Conservation (phyloP, 2,888 invertebrate species). For the Zaprionus lineosus region DNA sequence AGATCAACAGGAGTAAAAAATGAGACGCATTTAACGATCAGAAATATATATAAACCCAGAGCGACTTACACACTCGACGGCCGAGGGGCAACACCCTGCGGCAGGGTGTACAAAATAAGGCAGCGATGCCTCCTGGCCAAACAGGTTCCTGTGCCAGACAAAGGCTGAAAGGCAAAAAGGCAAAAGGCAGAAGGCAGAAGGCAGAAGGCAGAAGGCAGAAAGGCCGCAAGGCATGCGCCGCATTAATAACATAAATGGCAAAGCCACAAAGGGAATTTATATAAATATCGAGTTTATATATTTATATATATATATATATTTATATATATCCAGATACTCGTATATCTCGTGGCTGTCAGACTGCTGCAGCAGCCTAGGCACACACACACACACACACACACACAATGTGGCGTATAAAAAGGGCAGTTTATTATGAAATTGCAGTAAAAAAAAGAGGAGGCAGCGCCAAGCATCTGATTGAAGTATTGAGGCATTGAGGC, state of each 20-base stretch:
- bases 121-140: conserved; percentile 55
- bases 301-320: conserved; percentile 5
- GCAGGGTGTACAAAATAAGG: conserved; percentile 21
- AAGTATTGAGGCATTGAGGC: conserved; percentile 44
- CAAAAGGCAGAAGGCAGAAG: too few relatives aligned
- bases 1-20: too few relatives aligned
- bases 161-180: too few relatives aligned
- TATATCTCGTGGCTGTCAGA: conserved; percentile 34
- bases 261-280: conserved; percentile 52
- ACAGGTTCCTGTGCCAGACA: conserved; percentile 59
- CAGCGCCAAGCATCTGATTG: conserved; percentile 6
- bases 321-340: conserved; percentile 8
- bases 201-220: too few relatives aligned
- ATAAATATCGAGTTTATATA: too few relatives aligned
- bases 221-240: conserved; percentile 58
- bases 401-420: conserved; percentile 37
- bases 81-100: too few relatives aligned
- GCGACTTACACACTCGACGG: too few relatives aligned
- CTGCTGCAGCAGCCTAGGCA: conserved; percentile 57
- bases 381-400: conserved; percentile 33
- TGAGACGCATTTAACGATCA: too few relatives aligned
- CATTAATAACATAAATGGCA: conserved; percentile 67
- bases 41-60: too few relatives aligned
- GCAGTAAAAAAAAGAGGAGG: conserved; percentile 37
- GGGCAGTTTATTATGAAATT: conserved; percentile 65